phyloP scores from a whole-genome alignment of 2,113 vertebrate species.

The Saccopteryx leptura region DNA sequence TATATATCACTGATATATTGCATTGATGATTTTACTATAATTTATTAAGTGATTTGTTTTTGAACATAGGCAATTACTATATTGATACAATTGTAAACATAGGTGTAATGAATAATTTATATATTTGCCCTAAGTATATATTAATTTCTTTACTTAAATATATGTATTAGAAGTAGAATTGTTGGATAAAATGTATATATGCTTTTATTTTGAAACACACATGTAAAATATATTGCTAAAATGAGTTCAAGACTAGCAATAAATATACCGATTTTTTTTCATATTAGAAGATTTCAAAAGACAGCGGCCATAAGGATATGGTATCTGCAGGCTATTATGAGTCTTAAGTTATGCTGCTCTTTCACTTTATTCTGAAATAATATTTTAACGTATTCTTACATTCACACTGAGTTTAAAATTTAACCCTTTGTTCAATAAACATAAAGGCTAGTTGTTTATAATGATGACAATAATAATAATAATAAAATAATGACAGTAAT shows the following conservation, averaged over 20 bases:
- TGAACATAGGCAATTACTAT: not conserved
- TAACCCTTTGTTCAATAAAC: not conserved
- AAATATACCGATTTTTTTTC: not conserved
- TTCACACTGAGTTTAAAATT: not conserved
- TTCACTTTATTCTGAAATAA: slow-evolving; percentile 5
- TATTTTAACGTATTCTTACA: not conserved
- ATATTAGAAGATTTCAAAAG: not conserved
- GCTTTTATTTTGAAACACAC: not conserved
- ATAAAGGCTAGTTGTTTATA: not conserved
- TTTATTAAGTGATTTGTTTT: not conserved
- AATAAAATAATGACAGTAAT: not conserved
- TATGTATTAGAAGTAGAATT: not conserved
- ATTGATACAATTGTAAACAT: not conserved
- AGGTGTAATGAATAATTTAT: not conserved
- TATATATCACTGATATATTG: not conserved
- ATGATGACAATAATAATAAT: not conserved
- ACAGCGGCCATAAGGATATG: not conserved
- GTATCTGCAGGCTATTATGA: not conserved
- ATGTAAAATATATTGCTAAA: not conserved
- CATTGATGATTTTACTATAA: not conserved
- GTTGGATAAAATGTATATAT: not conserved
- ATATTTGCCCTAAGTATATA: not conserved
- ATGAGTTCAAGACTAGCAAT: not conserved
- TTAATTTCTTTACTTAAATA: not conserved
- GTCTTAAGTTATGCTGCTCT: not conserved